Evolutionary conservation across 2,888 invertebrate species (phyloP).

Genomic region (Microplitis manilae): DNA sequence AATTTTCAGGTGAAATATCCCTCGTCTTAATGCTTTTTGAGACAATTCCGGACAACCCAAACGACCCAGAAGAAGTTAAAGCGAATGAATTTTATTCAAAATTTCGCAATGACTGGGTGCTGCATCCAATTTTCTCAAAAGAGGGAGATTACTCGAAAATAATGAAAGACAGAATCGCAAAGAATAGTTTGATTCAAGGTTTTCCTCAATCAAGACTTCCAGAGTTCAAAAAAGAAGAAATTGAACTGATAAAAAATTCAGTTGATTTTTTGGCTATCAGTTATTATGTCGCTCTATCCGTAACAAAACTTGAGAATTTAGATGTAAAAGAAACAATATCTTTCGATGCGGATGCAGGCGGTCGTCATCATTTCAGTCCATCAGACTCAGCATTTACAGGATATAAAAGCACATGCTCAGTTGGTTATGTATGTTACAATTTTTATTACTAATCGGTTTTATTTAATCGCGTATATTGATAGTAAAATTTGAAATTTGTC

Average conservation of each 20-base stretch:
- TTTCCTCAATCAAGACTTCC: neutral
- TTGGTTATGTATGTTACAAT: too few species aligned
- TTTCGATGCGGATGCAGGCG: too few species aligned
- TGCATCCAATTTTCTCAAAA: neutral
- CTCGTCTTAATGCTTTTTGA: neutral
- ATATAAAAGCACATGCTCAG: too few species aligned
- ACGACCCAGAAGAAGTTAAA: neutral
- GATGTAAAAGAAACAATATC: too few species aligned
- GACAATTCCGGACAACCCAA: neutral
- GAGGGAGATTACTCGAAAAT: neutral
- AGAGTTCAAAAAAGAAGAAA: neutral
- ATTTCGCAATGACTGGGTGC: neutral
- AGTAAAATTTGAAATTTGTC: too few species aligned
- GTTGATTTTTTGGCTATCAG: neutral
- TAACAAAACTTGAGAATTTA: too few species aligned
- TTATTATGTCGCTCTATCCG: too few species aligned
- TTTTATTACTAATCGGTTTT: too few species aligned
- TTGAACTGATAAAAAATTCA: neutral
- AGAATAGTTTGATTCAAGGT: neutral
- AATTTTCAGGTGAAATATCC: neutral
- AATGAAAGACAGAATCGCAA: neutral
- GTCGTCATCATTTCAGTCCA: too few species aligned
- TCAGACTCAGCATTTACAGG: too few species aligned
- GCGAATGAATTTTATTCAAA: neutral
- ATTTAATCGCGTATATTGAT: too few species aligned